Percentiles rank a stretch among this genome's conserved stretches.
Evolutionary conservation across 2,888 invertebrate genomes (phyloP).

Genomic region (Hyppa rectilinea): DNA sequence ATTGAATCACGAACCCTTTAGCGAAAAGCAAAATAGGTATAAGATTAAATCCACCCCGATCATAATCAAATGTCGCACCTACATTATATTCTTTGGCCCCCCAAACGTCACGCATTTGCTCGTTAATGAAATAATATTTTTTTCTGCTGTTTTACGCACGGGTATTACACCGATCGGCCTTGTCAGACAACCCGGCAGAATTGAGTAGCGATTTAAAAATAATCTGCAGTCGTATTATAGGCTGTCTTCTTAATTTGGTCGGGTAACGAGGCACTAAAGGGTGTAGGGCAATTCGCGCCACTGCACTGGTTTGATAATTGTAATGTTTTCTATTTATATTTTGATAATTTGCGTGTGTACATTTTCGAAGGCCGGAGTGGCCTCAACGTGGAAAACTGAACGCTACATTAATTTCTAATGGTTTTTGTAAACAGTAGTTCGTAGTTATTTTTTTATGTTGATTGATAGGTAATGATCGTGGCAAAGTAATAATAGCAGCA

Average conservation of each 20-base stretch:
- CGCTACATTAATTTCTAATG: slow-evolving; percentile 15
- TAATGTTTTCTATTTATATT: slow-evolving; percentile 60
- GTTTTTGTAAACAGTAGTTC: slow-evolving; percentile 21
- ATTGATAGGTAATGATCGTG: slow-evolving; percentile 28
- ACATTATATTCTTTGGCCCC: slow-evolving; percentile 72
- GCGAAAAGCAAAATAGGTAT: slow-evolving; percentile 5
- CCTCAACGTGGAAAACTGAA: slow-evolving; percentile 7
- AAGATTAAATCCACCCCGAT: slow-evolving; percentile 15
- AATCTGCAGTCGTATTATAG: slow-evolving; percentile 31
- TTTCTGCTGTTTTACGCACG: slow-evolving; percentile 83
- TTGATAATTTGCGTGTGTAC: slow-evolving; percentile 22
- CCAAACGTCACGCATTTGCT: slow-evolving; percentile 77
- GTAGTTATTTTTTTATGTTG: background rate
- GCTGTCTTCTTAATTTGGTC: slow-evolving; percentile 64
- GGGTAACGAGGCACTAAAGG: slow-evolving; percentile 78
- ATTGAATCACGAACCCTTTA: no score
- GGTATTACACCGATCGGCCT: slow-evolving; percentile 80
- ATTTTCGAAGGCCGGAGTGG: slow-evolving; percentile 19
- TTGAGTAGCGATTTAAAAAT: slow-evolving; percentile 74
- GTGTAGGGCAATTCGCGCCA: slow-evolving; percentile 70
- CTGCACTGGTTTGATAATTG: slow-evolving; percentile 52
- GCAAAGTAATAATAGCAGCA: background rate
- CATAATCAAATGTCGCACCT: slow-evolving; percentile 42
- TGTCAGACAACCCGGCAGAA: slow-evolving; percentile 75
- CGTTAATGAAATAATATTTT: slow-evolving; percentile 84